These are phyloP conservation scores for Digitonthophagus gazella DNA, from an alignment of 2,888 invertebrate genomes.

Conservation along the genomic window DNA sequence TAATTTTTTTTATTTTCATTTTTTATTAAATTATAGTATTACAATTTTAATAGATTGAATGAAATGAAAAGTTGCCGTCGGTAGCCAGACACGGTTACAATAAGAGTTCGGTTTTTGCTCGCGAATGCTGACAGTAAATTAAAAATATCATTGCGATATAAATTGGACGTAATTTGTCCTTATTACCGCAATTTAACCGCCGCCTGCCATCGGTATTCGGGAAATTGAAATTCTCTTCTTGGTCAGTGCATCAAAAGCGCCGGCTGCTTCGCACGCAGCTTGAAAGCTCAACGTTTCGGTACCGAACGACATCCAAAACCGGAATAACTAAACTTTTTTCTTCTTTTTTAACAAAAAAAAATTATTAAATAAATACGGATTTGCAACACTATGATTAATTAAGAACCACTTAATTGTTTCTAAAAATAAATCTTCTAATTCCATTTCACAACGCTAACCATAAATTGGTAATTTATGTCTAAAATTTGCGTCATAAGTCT, in stretches of 20 bases:
- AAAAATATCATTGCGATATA: constrained; percentile 49
- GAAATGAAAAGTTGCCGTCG: neutral
- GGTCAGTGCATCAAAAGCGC: constrained; percentile 43
- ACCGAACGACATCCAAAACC: neutral
- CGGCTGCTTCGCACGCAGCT: constrained; percentile 30
- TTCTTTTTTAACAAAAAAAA: neutral
- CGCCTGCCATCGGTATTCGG: constrained; percentile 43
- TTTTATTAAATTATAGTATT: too few species aligned
- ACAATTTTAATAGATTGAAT: too few species aligned
- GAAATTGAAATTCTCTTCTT: constrained; percentile 46
- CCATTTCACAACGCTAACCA: too few species aligned
- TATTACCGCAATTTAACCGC: constrained; percentile 45
- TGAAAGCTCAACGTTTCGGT: neutral
- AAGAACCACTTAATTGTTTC: too few species aligned
- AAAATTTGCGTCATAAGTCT: neutral
- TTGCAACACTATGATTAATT: too few species aligned
- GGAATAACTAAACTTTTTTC: neutral
- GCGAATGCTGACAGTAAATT: constrained; percentile 32
- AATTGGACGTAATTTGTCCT: constrained; percentile 48
- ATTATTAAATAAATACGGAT: too few species aligned
- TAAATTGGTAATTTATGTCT: too few species aligned
- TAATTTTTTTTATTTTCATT: neutral
- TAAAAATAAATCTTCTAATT: too few species aligned
- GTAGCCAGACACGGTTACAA: neutral
- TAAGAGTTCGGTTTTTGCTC: constrained; percentile 9